Conservation (phyloP, 92 coral and sea anemone genomes). For the Epizoanthus stellaris region DNA sequence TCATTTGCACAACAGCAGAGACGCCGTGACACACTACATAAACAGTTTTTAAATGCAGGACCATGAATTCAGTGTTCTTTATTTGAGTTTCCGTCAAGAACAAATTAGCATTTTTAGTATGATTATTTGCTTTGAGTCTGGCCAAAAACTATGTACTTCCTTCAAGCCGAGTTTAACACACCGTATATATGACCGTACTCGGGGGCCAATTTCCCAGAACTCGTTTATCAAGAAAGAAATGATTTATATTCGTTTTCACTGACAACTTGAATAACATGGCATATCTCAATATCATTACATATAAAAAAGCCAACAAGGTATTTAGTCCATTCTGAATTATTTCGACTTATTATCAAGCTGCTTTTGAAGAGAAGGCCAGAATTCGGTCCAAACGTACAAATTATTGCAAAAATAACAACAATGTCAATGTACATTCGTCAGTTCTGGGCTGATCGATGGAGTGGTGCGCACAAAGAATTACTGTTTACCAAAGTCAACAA, state of each 20-base stretch:
- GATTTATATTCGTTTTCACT: background rate
- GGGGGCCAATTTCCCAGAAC: background rate
- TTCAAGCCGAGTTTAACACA: background rate
- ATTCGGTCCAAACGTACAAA: background rate
- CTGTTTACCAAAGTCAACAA: slow-evolving; percentile 46
- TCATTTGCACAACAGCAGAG: background rate
- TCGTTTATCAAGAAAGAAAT: slow-evolving; percentile 26
- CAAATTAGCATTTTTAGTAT: slow-evolving; percentile 47
- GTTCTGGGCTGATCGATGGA: background rate
- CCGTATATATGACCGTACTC: background rate
- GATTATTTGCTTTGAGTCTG: slow-evolving; percentile 33
- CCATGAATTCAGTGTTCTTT: background rate
- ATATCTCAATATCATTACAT: background rate
- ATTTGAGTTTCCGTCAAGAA: slow-evolving; percentile 46
- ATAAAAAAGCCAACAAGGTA: no score
- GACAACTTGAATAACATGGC: background rate
- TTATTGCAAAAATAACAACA: background rate
- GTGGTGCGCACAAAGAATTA: background rate
- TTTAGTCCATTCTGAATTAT: background rate
- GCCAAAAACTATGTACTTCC: slow-evolving; percentile 21
- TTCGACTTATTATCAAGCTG: background rate
- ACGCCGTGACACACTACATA: slow-evolving; percentile 1
- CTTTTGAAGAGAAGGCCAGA: background rate
- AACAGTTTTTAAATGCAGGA: slow-evolving; percentile 31
- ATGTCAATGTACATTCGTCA: background rate